These are phyloP conservation scores for Phaetusa simplex DNA, from an alignment of 2,113 vertebrate genomes.

Conservation along the genomic window DNA sequence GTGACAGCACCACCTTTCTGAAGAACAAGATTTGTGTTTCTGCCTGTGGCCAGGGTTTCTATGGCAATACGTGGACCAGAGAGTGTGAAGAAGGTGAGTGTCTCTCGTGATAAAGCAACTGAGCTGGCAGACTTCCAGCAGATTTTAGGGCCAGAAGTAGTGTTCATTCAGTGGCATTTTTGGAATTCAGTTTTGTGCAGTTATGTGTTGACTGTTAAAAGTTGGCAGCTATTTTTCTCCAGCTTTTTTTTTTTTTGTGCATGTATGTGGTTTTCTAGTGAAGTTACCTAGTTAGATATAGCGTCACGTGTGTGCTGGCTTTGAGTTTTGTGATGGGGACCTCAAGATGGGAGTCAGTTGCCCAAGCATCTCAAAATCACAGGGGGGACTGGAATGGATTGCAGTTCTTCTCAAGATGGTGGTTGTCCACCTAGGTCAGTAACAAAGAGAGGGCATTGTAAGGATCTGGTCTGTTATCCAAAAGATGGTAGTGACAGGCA, in stretches of 20 bases:
- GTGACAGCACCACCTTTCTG: slow-evolving; percentile 74
- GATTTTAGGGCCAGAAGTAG: neutral
- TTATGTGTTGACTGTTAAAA: neutral
- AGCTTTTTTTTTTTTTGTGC: neutral
- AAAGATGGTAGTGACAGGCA: neutral
- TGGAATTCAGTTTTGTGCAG: neutral
- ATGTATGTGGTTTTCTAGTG: fast-evolving
- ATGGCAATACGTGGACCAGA: slow-evolving; percentile 70
- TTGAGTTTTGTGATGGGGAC: neutral
- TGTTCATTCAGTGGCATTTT: neutral
- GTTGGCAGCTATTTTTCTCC: neutral
- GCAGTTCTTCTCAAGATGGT: neutral
- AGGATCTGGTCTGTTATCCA: neutral
- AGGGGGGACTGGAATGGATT: neutral
- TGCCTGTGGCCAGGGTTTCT: slow-evolving; percentile 83
- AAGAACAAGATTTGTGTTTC: slow-evolving; percentile 80
- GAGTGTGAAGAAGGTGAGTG: slow-evolving; percentile 82
- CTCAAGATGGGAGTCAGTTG: neutral
- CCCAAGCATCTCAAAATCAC: neutral
- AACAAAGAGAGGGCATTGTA: fast-evolving
- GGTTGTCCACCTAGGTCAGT: neutral
- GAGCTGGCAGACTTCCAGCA: neutral
- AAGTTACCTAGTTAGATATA: neutral
- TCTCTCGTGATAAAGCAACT: neutral
- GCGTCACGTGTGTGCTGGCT: neutral